Conservation (phyloP, 2,113 vertebrate genomes). For the Myrmecobius fasciatus region DNA sequence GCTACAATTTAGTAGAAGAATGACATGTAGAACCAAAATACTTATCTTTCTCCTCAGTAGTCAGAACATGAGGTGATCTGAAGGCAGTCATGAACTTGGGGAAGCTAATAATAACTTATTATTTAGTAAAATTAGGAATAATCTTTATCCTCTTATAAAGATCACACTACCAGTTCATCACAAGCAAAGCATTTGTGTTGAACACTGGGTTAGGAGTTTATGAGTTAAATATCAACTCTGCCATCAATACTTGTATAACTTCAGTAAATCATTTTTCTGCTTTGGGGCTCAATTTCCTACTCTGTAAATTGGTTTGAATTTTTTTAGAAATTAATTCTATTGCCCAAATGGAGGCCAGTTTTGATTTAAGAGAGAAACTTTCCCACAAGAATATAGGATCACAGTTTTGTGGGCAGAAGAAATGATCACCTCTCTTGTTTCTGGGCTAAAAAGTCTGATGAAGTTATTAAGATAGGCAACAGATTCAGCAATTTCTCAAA, state of each 20-base stretch:
- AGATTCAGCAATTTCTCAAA: no score
- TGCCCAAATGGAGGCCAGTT: background rate
- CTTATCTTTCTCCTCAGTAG: background rate
- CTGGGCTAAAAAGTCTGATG: no score
- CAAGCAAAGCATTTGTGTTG: background rate
- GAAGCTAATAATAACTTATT: background rate
- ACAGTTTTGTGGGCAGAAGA: background rate
- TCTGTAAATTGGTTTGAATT: background rate
- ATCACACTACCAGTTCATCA: background rate
- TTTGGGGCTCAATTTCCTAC: background rate
- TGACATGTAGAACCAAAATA: fast-evolving
- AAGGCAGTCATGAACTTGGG: background rate
- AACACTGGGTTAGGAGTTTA: background rate
- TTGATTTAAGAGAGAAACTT: background rate
- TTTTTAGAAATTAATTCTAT: background rate
- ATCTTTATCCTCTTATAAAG: background rate
- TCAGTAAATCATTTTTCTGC: background rate
- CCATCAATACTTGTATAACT: background rate
- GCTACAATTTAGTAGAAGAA: no score
- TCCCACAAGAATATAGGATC: background rate
- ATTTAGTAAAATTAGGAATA: background rate
- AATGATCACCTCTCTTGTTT: no score
- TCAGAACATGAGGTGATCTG: background rate
- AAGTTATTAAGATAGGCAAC: no score
- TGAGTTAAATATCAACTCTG: background rate